Conservation (phyloP, 2,888 invertebrate species). For the Polydrusus cervinus region DNA sequence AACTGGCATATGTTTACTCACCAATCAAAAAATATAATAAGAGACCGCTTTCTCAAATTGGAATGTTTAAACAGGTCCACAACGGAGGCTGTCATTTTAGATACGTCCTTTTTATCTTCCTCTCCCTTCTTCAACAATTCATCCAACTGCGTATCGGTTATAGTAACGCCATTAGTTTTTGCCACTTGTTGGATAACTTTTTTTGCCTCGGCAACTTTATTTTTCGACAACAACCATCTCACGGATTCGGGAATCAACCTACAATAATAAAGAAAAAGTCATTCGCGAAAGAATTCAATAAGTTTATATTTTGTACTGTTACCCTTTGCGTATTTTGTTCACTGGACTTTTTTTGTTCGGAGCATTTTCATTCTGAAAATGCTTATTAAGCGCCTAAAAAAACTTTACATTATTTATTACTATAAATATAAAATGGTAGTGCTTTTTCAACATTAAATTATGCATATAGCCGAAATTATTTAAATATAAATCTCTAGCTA, state of each 20-base stretch:
- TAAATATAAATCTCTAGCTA: too few relatives aligned
- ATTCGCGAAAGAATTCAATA: conserved; percentile 17
- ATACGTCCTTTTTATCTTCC: conserved; percentile 49
- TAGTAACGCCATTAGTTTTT: conserved; percentile 46
- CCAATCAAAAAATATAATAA: conserved; percentile 85
- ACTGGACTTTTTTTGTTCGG: conserved; percentile 32
- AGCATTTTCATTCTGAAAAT: conserved; percentile 37
- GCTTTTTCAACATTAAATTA: background rate
- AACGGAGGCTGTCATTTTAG: conserved; percentile 56
- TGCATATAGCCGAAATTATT: too few relatives aligned
- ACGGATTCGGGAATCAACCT: conserved; percentile 53
- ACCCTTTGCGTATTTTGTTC: conserved; percentile 25
- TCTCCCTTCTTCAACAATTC: conserved; percentile 40
- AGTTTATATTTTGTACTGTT: conserved; percentile 25
- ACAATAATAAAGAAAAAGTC: conserved; percentile 1
- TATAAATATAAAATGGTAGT: conserved; percentile 24
- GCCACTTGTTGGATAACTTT: conserved; percentile 47
- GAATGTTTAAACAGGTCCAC: conserved; percentile 77
- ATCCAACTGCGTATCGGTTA: conserved; percentile 42
- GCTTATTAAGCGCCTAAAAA: conserved; percentile 34
- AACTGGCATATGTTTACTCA: too few relatives aligned
- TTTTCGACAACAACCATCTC: conserved; percentile 51
- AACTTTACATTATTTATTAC: conserved; percentile 23
- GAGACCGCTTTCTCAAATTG: conserved; percentile 77
- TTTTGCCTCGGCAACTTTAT: conserved; percentile 46